Evolutionary conservation across 2,888 invertebrate species (phyloP).

Genomic region (Trichopoda pennipes): DNA sequence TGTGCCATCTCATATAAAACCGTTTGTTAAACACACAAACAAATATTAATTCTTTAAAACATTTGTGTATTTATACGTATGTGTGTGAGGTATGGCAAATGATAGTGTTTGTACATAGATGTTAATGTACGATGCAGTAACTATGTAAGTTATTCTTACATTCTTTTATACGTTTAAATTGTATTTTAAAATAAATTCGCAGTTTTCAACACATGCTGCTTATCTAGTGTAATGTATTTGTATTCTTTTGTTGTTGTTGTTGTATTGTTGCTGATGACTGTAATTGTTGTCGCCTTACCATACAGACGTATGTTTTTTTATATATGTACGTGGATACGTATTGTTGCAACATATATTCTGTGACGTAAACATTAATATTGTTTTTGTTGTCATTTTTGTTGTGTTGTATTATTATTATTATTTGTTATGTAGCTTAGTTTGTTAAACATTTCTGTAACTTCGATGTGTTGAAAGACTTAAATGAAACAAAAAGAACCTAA

Average conservation of each 20-base stretch:
- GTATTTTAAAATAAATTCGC: slow-evolving; percentile 60
- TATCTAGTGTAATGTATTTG: slow-evolving; percentile 55
- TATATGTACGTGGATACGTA: neutral
- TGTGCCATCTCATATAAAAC: neutral
- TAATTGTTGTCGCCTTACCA: slow-evolving; percentile 33
- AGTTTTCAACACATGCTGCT: slow-evolving; percentile 65
- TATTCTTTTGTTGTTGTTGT: slow-evolving; percentile 44
- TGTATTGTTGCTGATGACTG: slow-evolving; percentile 25
- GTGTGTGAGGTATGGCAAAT: neutral
- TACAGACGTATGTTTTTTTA: neutral
- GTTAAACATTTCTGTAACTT: slow-evolving; percentile 56
- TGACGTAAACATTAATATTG: slow-evolving; percentile 31
- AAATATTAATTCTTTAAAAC: too few relatives aligned
- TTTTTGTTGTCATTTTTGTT: slow-evolving; percentile 38
- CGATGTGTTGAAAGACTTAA: slow-evolving; percentile 52
- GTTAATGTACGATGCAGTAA: slow-evolving; percentile 4
- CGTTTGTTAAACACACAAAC: neutral
- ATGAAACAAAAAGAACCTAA: neutral
- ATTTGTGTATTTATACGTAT: neutral
- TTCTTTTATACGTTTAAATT: slow-evolving; percentile 33
- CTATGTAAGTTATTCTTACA: slow-evolving; percentile 51
- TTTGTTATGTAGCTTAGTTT: slow-evolving; percentile 62
- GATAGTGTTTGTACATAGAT: neutral
- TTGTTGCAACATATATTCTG: slow-evolving; percentile 41
- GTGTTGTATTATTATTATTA: slow-evolving; percentile 57